Evolutionary conservation across 1,140 invertebrate genomes (phyloP), one percentile per base, ranked within the genome.

Genomic region (Coptotermes formosanus): DNA sequence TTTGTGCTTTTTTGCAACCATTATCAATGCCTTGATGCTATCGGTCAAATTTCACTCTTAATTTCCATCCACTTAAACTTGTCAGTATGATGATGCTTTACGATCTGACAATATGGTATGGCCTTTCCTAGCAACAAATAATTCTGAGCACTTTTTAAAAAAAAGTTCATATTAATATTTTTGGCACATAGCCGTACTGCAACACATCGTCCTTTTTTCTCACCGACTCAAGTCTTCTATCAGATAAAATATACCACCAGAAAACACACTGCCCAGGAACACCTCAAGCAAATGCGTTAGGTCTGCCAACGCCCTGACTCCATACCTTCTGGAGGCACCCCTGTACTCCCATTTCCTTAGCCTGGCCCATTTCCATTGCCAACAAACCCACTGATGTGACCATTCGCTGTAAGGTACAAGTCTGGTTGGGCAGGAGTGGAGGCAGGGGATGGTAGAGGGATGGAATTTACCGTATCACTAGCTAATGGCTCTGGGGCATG

Each of bases 271-370:
- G 21, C 43, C 52, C 52, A 55, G 19, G 52, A 16, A 55, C 52
- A 19, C 25, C 43, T 75, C n/a, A 59, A 59, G 85, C 85, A 23
- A 64, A 64, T 32, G 85, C 19, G n/a, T 81, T 64, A 32, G 21
- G 55, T n/a, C 45, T 9, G 32, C 85, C 75, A 1, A 64, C 38
- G n/a, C 44, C 88, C 88, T 86, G 92, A 90, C 90, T 93, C 93
- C 92, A 92, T 93, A 89, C 92, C 93, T 89, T 94, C 93, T 85
- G 93, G 92, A 85, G 92, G 92, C 85, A 93, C 90, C 87, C 93
- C 90, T 88, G 92, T 91, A 88, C 90, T 92, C 84, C 93, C 92
- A 30, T 75, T 75, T n/a, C 64, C 64, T 75, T 75, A n/a, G 82
- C 88, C 88, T 82, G 87, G 89, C 4, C 89, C 88, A 86, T 89